Evolutionary conservation across 2,113 vertebrate species (phyloP), one percentile per base, ranked within the genome.

Genomic region (Merops nubicus): DNA sequence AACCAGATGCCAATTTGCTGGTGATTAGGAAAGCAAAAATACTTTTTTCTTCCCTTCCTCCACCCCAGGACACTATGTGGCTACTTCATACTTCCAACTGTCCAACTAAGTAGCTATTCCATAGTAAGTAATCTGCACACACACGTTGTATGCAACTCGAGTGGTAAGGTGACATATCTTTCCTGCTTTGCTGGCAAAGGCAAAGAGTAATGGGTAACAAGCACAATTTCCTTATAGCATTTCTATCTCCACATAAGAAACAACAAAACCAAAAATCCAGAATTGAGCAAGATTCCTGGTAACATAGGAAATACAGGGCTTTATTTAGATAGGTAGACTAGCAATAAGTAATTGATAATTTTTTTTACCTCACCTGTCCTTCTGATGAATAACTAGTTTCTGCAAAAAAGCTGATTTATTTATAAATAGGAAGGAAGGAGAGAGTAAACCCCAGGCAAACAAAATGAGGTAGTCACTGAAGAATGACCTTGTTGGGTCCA

Each of bases 301-400:
- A 78, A 77, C 28, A 22, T 0, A 43, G 31, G 29, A 78, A 85
- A 74, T 65, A 62, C 0, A 0, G 51, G 42, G 21, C 8, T 57
- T 42, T 78, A 62, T 48, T 48, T 89, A n/a, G 17, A 53, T 22
- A 78, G 28, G 22, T 23, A 85, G 12, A 69, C 9, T 45, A 62
- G 22, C 33, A 81, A 64, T 5, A 2, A 83, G 50, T 4, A n/a
- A 81, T 16, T 50, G 20, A 36, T 36, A 42, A 51, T 8, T n/a
- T 12, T 48, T 48, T 88, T 64, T 70, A 65, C 10, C 17, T n/a
- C 3, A 1, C 20, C 15, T 45, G 28, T 56, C 45, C 23, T 70
- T 86, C 62, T 43, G 20, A 73, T 43, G 22, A 74, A 60, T 29
- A 86, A 62, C 18, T 5, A 38, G 13, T 45, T 84, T 23, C 53